A percentile compares a stretch with the other conserved stretches of the same genome.
Evolutionary conservation across 2,113 vertebrate genomes (phyloP).

Genomic region (Otocyon megalotis): DNA sequence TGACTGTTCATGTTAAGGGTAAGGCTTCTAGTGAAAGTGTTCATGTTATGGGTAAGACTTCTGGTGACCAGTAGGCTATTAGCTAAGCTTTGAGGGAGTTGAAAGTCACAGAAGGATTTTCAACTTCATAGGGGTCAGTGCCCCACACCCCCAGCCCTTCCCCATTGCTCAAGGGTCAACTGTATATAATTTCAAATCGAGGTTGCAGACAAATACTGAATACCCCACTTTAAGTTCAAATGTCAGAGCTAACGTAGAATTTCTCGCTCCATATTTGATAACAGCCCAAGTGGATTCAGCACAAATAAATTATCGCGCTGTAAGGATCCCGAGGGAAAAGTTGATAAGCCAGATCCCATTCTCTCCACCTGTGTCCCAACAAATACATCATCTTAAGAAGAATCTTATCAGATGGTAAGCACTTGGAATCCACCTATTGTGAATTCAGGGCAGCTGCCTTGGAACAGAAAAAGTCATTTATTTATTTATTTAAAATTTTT

Average conservation of each 20-base stretch:
- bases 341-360: slow-evolving; percentile 66
- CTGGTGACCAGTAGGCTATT: neutral
- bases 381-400: slow-evolving; percentile 79
- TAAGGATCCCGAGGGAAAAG: slow-evolving; percentile 66
- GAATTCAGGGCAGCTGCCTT: slow-evolving; percentile 81
- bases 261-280: slow-evolving; percentile 63
- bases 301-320: slow-evolving; percentile 51
- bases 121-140: neutral
- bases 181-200: neutral
- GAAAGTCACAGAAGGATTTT: neutral
- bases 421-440: slow-evolving; percentile 75
- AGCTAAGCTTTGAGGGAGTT: neutral
- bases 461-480: slow-evolving; percentile 72
- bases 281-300: slow-evolving; percentile 36
- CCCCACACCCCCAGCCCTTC: neutral
- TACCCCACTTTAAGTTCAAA: slow-evolving; percentile 13
- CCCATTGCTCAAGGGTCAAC: neutral
- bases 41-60: neutral
- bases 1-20: neutral
- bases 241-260: slow-evolving; percentile 55
- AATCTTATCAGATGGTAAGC: slow-evolving; percentile 84
- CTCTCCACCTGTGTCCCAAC: slow-evolving; percentile 62
- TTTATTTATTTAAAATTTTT: too few species aligned
- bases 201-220: neutral
- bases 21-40: neutral